Evolutionary conservation across 2,113 vertebrate species (phyloP).

Genomic region (Marmota monax): DNA sequence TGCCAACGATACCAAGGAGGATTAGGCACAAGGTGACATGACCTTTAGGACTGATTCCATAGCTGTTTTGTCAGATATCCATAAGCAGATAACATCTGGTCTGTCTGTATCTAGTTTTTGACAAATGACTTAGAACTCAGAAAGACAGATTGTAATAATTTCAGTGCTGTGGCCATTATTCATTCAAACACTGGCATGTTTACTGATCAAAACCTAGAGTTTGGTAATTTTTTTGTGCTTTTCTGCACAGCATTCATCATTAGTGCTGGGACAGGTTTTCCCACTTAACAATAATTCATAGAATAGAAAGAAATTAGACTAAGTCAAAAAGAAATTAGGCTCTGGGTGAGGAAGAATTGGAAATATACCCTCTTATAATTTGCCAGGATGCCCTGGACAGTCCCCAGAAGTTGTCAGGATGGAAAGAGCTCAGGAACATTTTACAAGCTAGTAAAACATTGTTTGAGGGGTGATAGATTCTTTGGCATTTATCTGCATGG

Average conservation of each 20-base stretch:
- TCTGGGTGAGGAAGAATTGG: slow-evolving; percentile 15
- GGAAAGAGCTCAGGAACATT: slow-evolving; percentile 72
- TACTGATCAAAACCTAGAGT: neutral
- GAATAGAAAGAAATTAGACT: slow-evolving; percentile 41
- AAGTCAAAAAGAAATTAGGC: slow-evolving; percentile 29
- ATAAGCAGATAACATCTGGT: neutral
- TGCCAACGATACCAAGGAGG: neutral
- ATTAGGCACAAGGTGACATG: neutral
- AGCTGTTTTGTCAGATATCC: neutral
- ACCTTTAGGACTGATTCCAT: neutral
- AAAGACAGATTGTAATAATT: neutral
- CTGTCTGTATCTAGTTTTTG: slow-evolving; percentile 2
- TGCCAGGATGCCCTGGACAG: slow-evolving; percentile 68
- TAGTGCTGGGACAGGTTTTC: neutral
- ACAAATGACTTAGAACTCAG: neutral
- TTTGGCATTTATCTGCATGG: slow-evolving; percentile 75
- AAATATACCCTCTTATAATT: slow-evolving; percentile 52
- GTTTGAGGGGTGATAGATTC: slow-evolving; percentile 54
- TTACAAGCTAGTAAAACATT: slow-evolving; percentile 74
- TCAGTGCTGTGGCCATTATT: neutral
- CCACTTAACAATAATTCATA: neutral
- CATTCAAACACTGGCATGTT: neutral
- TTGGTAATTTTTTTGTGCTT: slow-evolving; percentile 6
- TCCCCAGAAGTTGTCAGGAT: slow-evolving; percentile 32
- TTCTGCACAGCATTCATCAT: neutral